phyloP scores from a whole-genome alignment of 2,113 vertebrate genomes.

The Xenopus borealis region DNA sequence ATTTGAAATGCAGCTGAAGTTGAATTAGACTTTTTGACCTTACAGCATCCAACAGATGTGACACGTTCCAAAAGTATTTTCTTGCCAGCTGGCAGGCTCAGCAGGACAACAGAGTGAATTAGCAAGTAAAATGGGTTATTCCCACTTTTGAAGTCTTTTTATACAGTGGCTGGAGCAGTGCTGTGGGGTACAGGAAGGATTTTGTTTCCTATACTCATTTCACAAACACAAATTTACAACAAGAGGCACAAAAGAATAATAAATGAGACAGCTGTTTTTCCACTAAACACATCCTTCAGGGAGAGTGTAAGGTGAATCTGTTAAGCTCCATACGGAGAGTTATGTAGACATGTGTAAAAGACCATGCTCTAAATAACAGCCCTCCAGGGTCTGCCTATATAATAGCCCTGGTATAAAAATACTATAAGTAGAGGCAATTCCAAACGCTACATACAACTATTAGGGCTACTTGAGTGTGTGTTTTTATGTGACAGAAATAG shows the following conservation, averaged over 20 bases:
- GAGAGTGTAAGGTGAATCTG: constrained; percentile 2
- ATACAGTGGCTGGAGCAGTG: constrained; percentile 24
- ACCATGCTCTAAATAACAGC: neutral
- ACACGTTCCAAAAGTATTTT: constrained; percentile 36
- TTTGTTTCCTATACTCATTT: constrained; percentile 42
- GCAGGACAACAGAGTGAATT: constrained; percentile 32
- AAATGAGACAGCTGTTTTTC: constrained; percentile 7
- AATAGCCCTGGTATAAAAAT: too few relatives aligned
- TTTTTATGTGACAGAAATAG: too few relatives aligned
- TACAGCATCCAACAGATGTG: constrained; percentile 35
- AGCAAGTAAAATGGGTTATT: constrained; percentile 42
- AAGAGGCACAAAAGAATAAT: constrained; percentile 36
- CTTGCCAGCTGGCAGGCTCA: constrained; percentile 39
- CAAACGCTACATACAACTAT: too few relatives aligned
- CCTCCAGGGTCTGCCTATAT: too few relatives aligned
- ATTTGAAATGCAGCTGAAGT: too few relatives aligned
- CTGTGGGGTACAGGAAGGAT: constrained; percentile 42
- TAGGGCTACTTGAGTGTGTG: too few relatives aligned
- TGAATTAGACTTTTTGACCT: constrained; percentile 11
- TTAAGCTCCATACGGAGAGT: neutral
- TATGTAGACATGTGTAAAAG: neutral
- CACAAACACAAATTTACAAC: constrained; percentile 35
- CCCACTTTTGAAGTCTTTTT: constrained; percentile 24
- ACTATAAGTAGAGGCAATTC: too few relatives aligned
- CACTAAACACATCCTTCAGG: neutral